These are phyloP conservation scores for Dryomyza anilis DNA, from an alignment of 2,888 invertebrate genomes.

Conservation along the genomic window DNA sequence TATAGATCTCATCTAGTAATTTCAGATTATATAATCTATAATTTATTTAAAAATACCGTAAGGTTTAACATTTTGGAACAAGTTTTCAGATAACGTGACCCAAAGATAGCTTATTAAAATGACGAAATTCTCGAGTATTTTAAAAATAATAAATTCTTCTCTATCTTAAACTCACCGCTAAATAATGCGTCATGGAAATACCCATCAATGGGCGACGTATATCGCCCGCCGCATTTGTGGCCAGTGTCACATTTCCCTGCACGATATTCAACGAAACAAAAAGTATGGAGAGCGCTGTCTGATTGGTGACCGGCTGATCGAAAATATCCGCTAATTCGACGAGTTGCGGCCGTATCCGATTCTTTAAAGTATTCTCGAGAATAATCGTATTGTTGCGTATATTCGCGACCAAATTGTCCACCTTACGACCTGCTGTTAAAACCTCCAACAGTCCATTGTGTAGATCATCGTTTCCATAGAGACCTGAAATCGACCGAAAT, in stretches of 20 bases:
- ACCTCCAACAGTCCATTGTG: slow-evolving; percentile 88
- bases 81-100: too few species aligned
- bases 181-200: slow-evolving; percentile 70
- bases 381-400: slow-evolving; percentile 83
- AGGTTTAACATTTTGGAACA: too few species aligned
- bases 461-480: slow-evolving; percentile 93
- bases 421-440: slow-evolving; percentile 78
- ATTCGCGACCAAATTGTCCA: slow-evolving; percentile 78
- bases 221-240: slow-evolving; percentile 77
- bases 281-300: slow-evolving; percentile 75
- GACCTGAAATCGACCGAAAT: slow-evolving; percentile 59
- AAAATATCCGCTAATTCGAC: slow-evolving; percentile 76
- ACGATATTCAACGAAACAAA: slow-evolving; percentile 73
- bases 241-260: slow-evolving; percentile 75
- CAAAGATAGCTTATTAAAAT: too few species aligned
- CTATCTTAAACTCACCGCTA: slow-evolving; percentile 55
- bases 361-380: slow-evolving; percentile 75
- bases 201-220: slow-evolving; percentile 74
- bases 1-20: too few species aligned
- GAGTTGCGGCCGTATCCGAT: slow-evolving; percentile 72
- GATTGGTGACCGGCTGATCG: slow-evolving; percentile 78
- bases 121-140: too few species aligned
- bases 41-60: too few species aligned
- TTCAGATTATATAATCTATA: too few species aligned
- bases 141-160: not conserved